Percentiles rank a stretch among this genome's conserved stretches.
These are phyloP conservation scores for Ametastegia equiseti DNA, from an alignment of 2,888 invertebrate species.

Conservation along the genomic window DNA sequence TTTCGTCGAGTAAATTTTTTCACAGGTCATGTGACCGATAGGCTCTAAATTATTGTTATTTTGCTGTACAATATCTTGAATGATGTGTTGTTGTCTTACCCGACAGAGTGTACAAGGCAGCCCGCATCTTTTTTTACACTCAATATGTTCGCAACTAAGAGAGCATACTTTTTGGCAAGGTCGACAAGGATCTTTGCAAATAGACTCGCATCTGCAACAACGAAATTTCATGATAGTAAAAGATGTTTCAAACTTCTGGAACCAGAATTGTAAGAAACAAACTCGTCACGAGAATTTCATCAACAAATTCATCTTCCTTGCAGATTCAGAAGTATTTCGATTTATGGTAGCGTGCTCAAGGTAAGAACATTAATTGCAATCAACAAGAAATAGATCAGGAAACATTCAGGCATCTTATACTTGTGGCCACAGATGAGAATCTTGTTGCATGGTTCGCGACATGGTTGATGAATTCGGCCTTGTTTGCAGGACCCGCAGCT, in stretches of 20 bases:
- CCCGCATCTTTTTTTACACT: constrained; percentile 76
- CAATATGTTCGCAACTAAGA: constrained; percentile 77
- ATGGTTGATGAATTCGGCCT: constrained; percentile 80
- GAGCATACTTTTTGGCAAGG: constrained; percentile 78
- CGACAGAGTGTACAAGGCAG: constrained; percentile 72
- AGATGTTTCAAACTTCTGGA: background rate
- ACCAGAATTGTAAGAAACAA: background rate
- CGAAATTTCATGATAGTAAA: background rate
- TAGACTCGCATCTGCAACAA: constrained; percentile 76
- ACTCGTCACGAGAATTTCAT: background rate
- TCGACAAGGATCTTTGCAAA: constrained; percentile 79
- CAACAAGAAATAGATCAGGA: background rate
- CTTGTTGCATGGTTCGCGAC: constrained; percentile 78
- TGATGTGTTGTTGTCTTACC: constrained; percentile 52
- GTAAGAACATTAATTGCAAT: background rate
- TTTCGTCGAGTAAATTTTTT: no score
- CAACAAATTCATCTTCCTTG: background rate
- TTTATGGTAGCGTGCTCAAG: background rate
- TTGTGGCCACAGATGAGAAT: constrained; percentile 81
- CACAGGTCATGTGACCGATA: no score
- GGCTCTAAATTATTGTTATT: no score
- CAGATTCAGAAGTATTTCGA: background rate
- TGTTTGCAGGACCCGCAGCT: constrained; percentile 79
- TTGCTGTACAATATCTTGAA: no score
- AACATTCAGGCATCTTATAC: constrained; percentile 64